A percentile compares a stretch with the other conserved stretches of the same genome.
These are phyloP conservation scores for Eupeodes corollae DNA, from an alignment of 1,140 invertebrate genomes.

Conservation along the genomic window DNA sequence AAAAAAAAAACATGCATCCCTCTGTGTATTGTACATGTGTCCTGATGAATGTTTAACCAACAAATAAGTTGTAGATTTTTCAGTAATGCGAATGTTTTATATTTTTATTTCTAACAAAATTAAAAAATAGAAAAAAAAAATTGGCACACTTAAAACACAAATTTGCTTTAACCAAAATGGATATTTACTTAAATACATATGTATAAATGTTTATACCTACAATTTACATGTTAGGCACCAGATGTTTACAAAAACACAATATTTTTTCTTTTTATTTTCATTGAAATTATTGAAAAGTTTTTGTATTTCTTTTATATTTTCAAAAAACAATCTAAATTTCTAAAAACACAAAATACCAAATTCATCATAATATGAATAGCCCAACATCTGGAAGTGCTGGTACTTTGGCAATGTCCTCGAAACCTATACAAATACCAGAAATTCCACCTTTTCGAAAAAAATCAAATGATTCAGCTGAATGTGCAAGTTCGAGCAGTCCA, in stretches of 20 bases:
- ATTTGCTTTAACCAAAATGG: no score
- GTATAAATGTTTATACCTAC: no score
- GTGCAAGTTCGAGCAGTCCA: conserved; percentile 27
- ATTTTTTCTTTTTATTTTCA: no score
- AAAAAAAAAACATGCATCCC: no score
- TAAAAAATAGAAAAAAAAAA: no score
- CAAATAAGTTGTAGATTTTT: neutral
- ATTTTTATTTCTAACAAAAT: no score
- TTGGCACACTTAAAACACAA: no score
- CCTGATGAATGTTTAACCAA: neutral
- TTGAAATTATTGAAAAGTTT: no score
- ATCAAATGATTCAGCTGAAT: conserved; percentile 29
- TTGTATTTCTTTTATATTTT: neutral
- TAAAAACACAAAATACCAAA: conserved; percentile 1
- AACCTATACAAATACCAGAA: conserved; percentile 39
- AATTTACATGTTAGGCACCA: no score
- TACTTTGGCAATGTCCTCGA: conserved; percentile 29
- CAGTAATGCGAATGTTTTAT: neutral
- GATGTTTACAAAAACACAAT: no score
- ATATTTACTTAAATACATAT: no score
- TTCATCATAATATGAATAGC: conserved; percentile 8
- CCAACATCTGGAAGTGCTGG: conserved; percentile 23
- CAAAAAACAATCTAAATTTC: neutral
- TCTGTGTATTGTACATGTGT: conserved; percentile 2
- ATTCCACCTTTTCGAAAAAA: conserved; percentile 44